Percentiles rank a stretch among this genome's conserved stretches.
phyloP scores from a whole-genome alignment of 2,113 vertebrate species.

The Nesogale talazaci region DNA sequence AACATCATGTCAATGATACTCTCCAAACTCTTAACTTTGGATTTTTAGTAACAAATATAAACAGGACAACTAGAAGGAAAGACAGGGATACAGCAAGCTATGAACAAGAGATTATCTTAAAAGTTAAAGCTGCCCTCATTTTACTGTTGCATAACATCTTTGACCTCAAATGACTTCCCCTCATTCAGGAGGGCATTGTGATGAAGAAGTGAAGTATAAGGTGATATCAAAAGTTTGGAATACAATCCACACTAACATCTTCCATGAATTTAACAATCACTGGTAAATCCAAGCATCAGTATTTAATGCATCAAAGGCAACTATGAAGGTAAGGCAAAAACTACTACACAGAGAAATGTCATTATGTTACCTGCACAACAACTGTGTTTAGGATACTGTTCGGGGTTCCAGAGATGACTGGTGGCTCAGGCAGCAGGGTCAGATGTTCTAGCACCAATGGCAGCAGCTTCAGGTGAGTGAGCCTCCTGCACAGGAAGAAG shows the following conservation, averaged over 20 bases:
- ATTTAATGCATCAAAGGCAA: not conserved
- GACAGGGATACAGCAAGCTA: not conserved
- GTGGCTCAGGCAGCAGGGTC: too few relatives aligned
- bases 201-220: not conserved
- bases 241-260: not conserved
- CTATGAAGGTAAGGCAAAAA: not conserved
- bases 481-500: too few relatives aligned
- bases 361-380: too few relatives aligned
- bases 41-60: not conserved
- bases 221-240: conserved; percentile 15
- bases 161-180: conserved; percentile 13
- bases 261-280: not conserved
- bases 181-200: not conserved
- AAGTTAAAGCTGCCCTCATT: not conserved
- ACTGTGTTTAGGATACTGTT: too few relatives aligned
- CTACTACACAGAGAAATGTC: too few relatives aligned
- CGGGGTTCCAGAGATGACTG: too few relatives aligned
- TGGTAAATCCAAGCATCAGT: not conserved
- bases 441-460: too few relatives aligned
- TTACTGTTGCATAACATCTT: not conserved
- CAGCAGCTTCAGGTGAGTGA: too few relatives aligned
- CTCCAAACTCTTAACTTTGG: not conserved
- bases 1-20: not conserved
- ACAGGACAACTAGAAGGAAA: not conserved
- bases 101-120: conserved; percentile 27